Percentiles rank a stretch among this genome's conserved stretches.
Evolutionary conservation across 2,113 vertebrate species (phyloP).

Genomic region (Chloropsis hardwickii): DNA sequence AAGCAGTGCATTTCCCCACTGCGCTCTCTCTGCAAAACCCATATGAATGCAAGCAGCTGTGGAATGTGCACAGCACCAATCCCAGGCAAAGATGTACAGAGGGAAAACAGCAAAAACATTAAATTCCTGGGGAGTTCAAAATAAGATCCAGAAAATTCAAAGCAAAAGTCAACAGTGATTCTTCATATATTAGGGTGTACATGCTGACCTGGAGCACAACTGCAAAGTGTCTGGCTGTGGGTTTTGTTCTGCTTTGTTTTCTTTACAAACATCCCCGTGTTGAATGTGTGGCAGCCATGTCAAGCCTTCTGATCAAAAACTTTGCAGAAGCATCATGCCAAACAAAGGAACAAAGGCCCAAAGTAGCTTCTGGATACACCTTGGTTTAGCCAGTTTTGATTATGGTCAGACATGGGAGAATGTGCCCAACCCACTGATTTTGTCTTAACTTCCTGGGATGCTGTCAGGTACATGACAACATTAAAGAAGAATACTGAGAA

Average conservation of each 20-base stretch:
- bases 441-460: background rate
- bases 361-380: background rate
- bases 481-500: background rate
- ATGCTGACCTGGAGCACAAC: background rate
- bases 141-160: background rate
- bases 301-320: background rate
- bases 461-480: background rate
- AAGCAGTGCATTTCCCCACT: background rate
- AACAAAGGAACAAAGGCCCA: background rate
- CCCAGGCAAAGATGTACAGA: background rate
- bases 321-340: background rate
- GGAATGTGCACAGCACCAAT: background rate
- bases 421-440: background rate
- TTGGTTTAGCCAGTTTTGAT: background rate
- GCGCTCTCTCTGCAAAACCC: background rate
- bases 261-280: background rate
- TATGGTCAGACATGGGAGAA: background rate
- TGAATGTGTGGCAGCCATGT: background rate
- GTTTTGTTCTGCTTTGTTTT: background rate
- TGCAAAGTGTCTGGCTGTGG: background rate
- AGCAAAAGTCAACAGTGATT: background rate
- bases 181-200: background rate
- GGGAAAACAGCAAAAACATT: background rate
- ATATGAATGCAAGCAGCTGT: background rate
- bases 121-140: background rate